Base-by-base conservation (phyloP, 2,888 invertebrate species). In the Patella depressa region DNA sequence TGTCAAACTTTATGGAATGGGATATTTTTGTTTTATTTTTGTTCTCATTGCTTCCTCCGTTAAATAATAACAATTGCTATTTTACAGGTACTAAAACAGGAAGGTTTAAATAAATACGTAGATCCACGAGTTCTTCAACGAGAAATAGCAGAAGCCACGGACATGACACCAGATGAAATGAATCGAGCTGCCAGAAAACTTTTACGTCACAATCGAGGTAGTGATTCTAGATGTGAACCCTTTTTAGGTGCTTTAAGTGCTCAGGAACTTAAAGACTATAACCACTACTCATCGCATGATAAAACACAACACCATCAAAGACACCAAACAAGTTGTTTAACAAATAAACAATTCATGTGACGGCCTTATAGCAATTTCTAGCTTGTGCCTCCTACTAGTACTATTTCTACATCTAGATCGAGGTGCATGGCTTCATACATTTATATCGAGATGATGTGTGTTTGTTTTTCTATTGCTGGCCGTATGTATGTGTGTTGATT, bases 131-230 rank as follows among this genome's bases (percentile, higher is more conserved):
- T 98, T 92, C 96, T 98, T 75, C 97, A 98, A 70, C 94, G 95
- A 82, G 98, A 98, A 93, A 96, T 98, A 95, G 97, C 97, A 88
- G 98, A 98, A 92, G 98, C 98, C 9, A 93, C 97, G 84, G 97
- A 98, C 90, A 96, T 98, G 97, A 98, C 98, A 15, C 95, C 95
- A 87, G 98, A 98, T 92, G 97, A 98, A 92, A 97, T 98, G 96
- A 98, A 98, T 92, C 94, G 95, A 89, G 98, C 98, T 80, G 98
- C 98, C 76, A 96, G 97, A 92, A 95, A 96, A 88, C 93, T 97
- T 79, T 78, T 88, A 53, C 93, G 96, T 45, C 83, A 81, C 69
- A 74, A 79, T 45, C 76, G 78, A 57, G 74, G 73, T 24, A 65
- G 65, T 19, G 24, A 65, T 24, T 24, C 65, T 24, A 65, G 74